Base-by-base conservation (phyloP, 2,797 vertebrate species). In the Parauchenoglanis ngamensis region DNA sequence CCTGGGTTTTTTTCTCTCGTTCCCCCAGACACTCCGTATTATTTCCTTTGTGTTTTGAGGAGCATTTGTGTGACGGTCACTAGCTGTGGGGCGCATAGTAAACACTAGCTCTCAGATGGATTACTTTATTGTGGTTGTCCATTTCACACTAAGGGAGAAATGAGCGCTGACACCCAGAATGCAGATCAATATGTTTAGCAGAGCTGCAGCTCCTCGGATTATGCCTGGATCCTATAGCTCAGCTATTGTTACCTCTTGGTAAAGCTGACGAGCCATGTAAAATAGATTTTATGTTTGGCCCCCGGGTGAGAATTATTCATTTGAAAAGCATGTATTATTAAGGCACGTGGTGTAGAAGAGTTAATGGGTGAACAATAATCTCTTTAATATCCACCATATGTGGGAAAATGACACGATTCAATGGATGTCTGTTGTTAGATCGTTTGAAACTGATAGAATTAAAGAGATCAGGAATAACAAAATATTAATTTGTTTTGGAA, bases 121-220 rank as follows among this genome's bases (percentile, higher is more conserved):
- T 94, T 83, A 87, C 87, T 91, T 92, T 90, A 88, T 90, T 88
- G 90, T 87, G 91, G 90, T 91, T 93, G 93, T 93, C 92, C 92
- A 94, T 92, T 92, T 89, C 72, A 89, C 89, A 91, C 92, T 86
- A 92, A 85, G 92, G 91, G 92, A 92, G 91, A 93, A 90, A 89
- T 82, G 88, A 86, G 83, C 83, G 67, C 89, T 88, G 92, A 93
- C 73, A 91, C 94, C 92, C 89, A 90, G 92, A 92, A 89, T 92
- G 89, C 93, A 92, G 92, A 95, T 95, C 94, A 92, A 95, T 95
- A 93, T 90, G 70, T 87, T 88, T 91, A 90, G 88, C 87, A 89
- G 90, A 91, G 84, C 52, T 12, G 25, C 25, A 68, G 81, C 86
- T 28, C 54, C 25, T 52, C 57, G 46, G 87, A 87, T 84, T 89